Base-by-base conservation (phyloP, 2,113 vertebrate species). In the Meleagris gallopavo region DNA sequence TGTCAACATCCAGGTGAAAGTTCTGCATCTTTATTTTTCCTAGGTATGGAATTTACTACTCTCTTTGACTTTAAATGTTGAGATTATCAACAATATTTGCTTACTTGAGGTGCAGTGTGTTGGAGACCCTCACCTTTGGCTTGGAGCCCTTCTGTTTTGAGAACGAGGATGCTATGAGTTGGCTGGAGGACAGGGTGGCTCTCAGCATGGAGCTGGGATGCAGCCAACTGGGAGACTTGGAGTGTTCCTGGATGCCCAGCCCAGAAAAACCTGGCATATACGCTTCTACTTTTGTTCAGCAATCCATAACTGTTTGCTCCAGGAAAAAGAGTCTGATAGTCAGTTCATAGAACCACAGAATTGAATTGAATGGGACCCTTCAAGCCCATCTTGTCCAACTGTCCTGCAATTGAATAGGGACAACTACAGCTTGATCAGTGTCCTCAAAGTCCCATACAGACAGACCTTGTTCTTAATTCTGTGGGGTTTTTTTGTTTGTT, bases 151-250 rank as follows among this genome's bases (percentile, higher is more conserved):
- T 70, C 10, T 43, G 36, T 7, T 24, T 50, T n/a, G 55, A 41
- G n/a, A 34, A 3, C 11, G 12, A 74, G 21, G 36, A 3, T 6
- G 4, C n/a, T 32, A 27, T 1, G 3, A 41, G 20, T 30, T 52
- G n/a, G 45, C 17, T 60, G 46, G 18, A 30, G 11, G 6, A 32
- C 4, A 16, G 70, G 38, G 8, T 11, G 55, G 32, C 21, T 46
- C 64, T 89, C 41, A 2, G 4, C 2, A 1, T 7, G 13, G 32
- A 57, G 14, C 4, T 0, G 1, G n/a, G 52, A 29, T 36, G 32
- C 58, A 11, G 45, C 41, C n/a, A 62, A 18, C 21, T 0, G 1
- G 46, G n/a, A 52, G 16, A 6, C 46, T 45, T 0, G 0, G 27
- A 48, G 57, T 1, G 1, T 4, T 78, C 8, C 54, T 36, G n/a